Evolutionary conservation across 2,113 vertebrate species (phyloP), one percentile per base, ranked within the genome.

Genomic region (Copsychus sechellarum): DNA sequence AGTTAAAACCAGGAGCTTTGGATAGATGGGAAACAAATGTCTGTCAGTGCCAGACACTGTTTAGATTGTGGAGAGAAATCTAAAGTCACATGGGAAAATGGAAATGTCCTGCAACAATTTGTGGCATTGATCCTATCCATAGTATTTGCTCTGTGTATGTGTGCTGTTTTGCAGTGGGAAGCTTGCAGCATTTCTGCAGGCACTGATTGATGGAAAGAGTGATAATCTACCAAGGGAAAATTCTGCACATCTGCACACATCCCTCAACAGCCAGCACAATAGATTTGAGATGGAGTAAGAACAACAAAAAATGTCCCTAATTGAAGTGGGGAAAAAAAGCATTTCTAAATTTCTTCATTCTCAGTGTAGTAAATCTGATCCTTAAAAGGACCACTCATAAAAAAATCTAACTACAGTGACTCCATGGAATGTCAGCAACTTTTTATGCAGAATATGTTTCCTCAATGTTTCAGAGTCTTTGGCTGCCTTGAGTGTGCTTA

Each of bases 291-390:
- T 12, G 12, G 6, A 31, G 16, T 45, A 76, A 66, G 8, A 47
- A 47, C 7, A 76, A 71, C 18, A 2, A 8, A 76, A 66, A 42
- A 21, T 17, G 17, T 6, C 36, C 19, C 31, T 47, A 67, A 51
- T 1, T 48, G 3, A 79, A 33, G 7, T 2, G 3, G 4, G 3
- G 4, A n/a, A 2, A 1, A 4, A 1, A 40, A 12, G 1, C 3
- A 0, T 11, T 21, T 66, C 53, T 66, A 47, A 77, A 81, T 62
- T 51, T 24, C 10, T 51, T 9, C 40, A 22, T 61, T 72, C 42
- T 62, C 22, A 36, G 22, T 40, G 25, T 40, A 51, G 6, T 38
- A 78, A 79, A 62, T 47, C 13, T 38, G 20, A 58, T 26, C 31
- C 20, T 22, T 47, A 47, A 23, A 47, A 47, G 45, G 45, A 47